Evolutionary conservation across 2,797 vertebrate genomes (phyloP).

Genomic region (Carcharodon carcharias): DNA sequence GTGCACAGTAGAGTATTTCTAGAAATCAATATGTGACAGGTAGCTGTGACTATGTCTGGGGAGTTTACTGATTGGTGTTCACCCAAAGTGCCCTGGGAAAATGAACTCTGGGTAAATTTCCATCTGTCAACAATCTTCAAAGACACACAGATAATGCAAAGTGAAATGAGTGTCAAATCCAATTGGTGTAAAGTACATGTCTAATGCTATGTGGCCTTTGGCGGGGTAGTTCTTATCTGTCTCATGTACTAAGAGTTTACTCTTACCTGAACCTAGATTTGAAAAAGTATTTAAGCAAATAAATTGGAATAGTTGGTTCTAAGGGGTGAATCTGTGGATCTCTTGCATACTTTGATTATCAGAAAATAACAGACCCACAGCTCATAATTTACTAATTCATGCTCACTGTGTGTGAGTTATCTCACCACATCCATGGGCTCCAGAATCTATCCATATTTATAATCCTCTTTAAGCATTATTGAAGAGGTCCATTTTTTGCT

Average conservation of each 20-base stretch:
- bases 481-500: neutral
- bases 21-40: neutral
- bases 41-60: neutral
- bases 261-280: neutral
- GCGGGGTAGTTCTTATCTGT: neutral
- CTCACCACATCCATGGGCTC: neutral
- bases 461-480: neutral
- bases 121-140: neutral
- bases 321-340: neutral
- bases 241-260: neutral
- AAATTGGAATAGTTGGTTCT: neutral
- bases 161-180: neutral
- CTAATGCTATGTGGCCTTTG: neutral
- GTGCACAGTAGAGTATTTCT: neutral
- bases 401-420: neutral
- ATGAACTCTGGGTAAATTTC: neutral
- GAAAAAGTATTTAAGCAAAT: neutral
- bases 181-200: conserved; percentile 3
- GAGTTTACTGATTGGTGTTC: neutral
- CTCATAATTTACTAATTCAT: neutral
- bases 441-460: neutral
- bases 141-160: neutral
- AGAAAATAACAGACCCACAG: neutral
- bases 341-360: neutral
- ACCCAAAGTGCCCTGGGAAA: neutral